Percentiles rank a stretch among this genome's conserved stretches.
These are phyloP conservation scores for Bombus turneri DNA, from an alignment of 1,140 invertebrate genomes.

Conservation along the genomic window DNA sequence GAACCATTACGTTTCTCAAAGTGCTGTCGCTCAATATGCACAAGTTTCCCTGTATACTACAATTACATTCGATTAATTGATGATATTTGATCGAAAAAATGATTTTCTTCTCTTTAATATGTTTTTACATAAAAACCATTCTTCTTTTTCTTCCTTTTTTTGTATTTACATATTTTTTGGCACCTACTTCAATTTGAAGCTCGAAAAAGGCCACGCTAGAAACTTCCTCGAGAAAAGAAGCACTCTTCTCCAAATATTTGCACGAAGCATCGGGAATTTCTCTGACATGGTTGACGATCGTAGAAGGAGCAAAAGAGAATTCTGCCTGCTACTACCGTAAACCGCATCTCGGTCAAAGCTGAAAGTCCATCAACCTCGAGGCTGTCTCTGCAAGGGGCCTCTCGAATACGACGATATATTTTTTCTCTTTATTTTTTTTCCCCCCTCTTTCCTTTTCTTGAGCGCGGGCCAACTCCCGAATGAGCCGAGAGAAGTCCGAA, in stretches of 20 bases:
- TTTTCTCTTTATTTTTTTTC: not conserved
- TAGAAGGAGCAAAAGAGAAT: not conserved
- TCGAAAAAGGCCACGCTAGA: not conserved
- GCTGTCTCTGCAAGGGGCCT: not conserved
- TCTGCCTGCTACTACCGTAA: not conserved
- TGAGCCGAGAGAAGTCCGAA: conserved; percentile 47
- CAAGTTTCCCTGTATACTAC: too few relatives aligned
- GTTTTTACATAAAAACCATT: too few relatives aligned
- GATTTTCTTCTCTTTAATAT: too few relatives aligned
- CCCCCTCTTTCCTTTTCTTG: conserved; percentile 12
- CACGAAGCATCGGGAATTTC: not conserved
- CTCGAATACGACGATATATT: not conserved
- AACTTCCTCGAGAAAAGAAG: not conserved
- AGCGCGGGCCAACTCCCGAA: conserved; percentile 47
- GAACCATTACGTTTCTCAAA: too few relatives aligned
- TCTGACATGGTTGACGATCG: not conserved
- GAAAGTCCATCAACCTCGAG: conserved; percentile 43
- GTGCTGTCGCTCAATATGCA: too few relatives aligned
- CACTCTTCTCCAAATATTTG: not conserved
- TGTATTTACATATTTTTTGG: not conserved
- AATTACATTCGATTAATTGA: too few relatives aligned
- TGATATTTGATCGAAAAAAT: too few relatives aligned
- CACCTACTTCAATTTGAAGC: not conserved
- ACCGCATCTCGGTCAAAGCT: conserved; percentile 5
- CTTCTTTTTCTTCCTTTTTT: not conserved